Conservation (phyloP, 2,113 vertebrate genomes). For the Protobothrops mucrosquamatus region DNA sequence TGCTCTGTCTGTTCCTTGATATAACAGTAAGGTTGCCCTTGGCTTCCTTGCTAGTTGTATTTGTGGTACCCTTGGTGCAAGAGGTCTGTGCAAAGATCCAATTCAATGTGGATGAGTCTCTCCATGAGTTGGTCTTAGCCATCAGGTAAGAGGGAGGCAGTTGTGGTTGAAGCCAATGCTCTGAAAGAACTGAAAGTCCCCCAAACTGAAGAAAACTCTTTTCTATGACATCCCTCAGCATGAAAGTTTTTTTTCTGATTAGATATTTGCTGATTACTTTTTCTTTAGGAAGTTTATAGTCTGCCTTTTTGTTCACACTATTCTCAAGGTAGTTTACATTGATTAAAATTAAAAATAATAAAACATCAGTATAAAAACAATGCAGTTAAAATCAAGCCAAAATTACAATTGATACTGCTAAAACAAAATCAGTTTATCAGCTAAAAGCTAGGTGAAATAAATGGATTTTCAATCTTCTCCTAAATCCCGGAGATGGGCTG, state of each 20-base stretch:
- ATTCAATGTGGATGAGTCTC: conserved; percentile 84
- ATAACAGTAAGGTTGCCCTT: no score
- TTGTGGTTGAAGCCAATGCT: not conserved
- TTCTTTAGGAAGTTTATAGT: not conserved
- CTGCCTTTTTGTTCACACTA: not conserved
- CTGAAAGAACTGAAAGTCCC: not conserved
- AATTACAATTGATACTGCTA: not conserved
- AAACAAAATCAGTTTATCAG: no score
- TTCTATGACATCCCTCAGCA: not conserved
- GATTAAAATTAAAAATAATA: not conserved
- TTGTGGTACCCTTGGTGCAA: no score
- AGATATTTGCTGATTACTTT: not conserved
- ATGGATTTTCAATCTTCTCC: no score
- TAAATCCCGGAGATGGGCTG: no score
- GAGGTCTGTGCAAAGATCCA: conserved; percentile 86
- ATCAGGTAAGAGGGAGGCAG: conserved; percentile 68
- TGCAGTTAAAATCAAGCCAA: not conserved
- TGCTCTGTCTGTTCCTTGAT: no score
- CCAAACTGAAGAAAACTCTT: not conserved
- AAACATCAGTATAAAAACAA: not conserved
- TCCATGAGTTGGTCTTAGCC: conserved; percentile 81
- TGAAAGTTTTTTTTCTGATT: not conserved
- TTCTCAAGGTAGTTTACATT: not conserved
- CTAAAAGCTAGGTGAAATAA: no score
- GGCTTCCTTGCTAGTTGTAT: no score